Evolutionary conservation across 2,888 invertebrate species (phyloP).

Genomic region (Muschampia plurimacula): DNA sequence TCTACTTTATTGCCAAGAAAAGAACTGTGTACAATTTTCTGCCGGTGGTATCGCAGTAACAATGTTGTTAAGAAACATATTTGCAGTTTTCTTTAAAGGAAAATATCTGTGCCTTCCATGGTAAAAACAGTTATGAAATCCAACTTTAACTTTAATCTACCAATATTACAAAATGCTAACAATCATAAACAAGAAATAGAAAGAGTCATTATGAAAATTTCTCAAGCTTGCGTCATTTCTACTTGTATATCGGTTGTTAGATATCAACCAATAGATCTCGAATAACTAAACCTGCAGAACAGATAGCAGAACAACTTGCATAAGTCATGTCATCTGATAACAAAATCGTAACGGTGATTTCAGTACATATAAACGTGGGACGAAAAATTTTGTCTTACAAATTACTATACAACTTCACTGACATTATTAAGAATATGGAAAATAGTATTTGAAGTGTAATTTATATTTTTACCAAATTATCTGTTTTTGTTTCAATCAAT

Average conservation of each 20-base stretch:
- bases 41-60: too few relatives aligned
- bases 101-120: background rate
- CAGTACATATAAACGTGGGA: constrained; percentile 24
- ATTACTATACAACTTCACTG: background rate
- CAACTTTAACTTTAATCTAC: background rate
- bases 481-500: background rate
- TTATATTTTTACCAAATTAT: background rate
- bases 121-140: background rate
- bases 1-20: too few relatives aligned
- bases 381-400: constrained; percentile 20
- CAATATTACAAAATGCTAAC: background rate
- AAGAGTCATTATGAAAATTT: constrained; percentile 20
- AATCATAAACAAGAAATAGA: background rate
- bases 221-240: constrained; percentile 8
- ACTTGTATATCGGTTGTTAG: constrained; percentile 19
- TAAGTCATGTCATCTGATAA: constrained; percentile 36
- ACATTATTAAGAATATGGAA: background rate
- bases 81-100: too few relatives aligned
- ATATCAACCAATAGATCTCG: constrained; percentile 25
- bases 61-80: too few relatives aligned
- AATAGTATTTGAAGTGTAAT: background rate
- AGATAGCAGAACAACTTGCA: constrained; percentile 34
- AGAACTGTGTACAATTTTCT: too few relatives aligned
- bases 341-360: constrained; percentile 26
- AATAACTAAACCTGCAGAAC: constrained; percentile 26